phyloP scores from a whole-genome alignment of 2,888 invertebrate genomes.

The Cerceris rybyensis region DNA sequence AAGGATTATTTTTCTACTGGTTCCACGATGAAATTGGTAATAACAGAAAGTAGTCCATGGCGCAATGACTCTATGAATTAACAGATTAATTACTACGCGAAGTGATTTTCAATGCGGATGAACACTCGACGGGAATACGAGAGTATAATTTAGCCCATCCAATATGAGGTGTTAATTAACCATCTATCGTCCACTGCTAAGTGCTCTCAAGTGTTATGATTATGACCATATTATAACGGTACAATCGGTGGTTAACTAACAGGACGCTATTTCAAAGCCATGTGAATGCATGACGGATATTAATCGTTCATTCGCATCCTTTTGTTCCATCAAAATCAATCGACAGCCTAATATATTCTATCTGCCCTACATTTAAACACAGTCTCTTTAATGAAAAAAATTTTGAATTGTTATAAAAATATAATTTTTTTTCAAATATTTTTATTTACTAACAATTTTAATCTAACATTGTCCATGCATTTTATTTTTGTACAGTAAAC shows the following conservation, averaged over 20 bases:
- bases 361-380: not conserved
- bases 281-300: slow-evolving; percentile 30
- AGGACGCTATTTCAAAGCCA: slow-evolving; percentile 17
- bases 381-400: not conserved
- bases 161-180: slow-evolving; percentile 48
- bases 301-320: slow-evolving; percentile 25
- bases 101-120: slow-evolving; percentile 19
- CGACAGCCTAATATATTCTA: not conserved
- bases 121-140: slow-evolving; percentile 1
- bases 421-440: no score
- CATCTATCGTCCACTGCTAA: slow-evolving; percentile 42
- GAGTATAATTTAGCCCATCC: slow-evolving; percentile 18
- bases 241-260: slow-evolving; percentile 30
- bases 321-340: not conserved
- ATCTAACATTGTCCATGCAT: no score
- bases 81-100: slow-evolving; percentile 18
- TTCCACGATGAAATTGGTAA: no score
- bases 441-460: no score
- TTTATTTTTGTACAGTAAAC: no score
- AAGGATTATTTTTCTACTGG: no score
- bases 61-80: not conserved
- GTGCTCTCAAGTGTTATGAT: slow-evolving; percentile 46
- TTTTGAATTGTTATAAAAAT: not conserved
- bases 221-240: slow-evolving; percentile 36
- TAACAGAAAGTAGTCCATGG: not conserved